Evolutionary conservation across 2,797 vertebrate species (phyloP).

Genomic region (Notamacropus eugenii): DNA sequence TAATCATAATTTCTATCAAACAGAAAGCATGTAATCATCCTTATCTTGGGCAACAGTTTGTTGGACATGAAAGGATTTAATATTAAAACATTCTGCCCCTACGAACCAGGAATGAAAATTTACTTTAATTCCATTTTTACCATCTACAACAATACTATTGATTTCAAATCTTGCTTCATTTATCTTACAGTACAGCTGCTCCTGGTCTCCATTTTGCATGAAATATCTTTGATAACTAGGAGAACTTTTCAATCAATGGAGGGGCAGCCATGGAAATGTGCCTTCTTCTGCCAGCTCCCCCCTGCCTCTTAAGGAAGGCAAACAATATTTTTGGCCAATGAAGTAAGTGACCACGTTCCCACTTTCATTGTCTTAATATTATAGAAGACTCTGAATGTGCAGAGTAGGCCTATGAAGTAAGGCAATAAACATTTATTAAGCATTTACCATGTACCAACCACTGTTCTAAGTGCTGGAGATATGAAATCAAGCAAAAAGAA

Average conservation of each 20-base stretch:
- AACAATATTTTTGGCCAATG: not conserved
- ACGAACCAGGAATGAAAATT: slow-evolving; percentile 59
- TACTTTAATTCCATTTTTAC: slow-evolving; percentile 69
- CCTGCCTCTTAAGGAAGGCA: not conserved
- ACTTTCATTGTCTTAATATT: not conserved
- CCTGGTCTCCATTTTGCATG: not conserved
- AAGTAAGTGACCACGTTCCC: not conserved
- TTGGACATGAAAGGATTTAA: slow-evolving; percentile 59
- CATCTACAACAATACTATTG: slow-evolving; percentile 55
- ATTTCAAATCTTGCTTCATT: slow-evolving; percentile 26
- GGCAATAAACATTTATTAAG: not conserved
- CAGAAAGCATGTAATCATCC: slow-evolving; percentile 62
- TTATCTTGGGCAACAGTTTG: slow-evolving; percentile 74
- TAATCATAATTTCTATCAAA: slow-evolving; percentile 69
- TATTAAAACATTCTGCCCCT: not conserved
- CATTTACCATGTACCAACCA: not conserved
- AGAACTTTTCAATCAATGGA: not conserved
- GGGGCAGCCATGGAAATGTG: not conserved
- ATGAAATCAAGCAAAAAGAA: not conserved
- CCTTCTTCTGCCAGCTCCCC: not conserved
- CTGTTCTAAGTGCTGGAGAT: not conserved
- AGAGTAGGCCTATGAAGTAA: not conserved
- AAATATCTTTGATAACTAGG: not conserved
- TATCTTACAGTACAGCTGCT: not conserved
- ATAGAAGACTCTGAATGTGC: not conserved